Percentiles rank a stretch among this genome's conserved stretches.
Conservation (phyloP, 2,888 invertebrate genomes). For the Patella caerulea region DNA sequence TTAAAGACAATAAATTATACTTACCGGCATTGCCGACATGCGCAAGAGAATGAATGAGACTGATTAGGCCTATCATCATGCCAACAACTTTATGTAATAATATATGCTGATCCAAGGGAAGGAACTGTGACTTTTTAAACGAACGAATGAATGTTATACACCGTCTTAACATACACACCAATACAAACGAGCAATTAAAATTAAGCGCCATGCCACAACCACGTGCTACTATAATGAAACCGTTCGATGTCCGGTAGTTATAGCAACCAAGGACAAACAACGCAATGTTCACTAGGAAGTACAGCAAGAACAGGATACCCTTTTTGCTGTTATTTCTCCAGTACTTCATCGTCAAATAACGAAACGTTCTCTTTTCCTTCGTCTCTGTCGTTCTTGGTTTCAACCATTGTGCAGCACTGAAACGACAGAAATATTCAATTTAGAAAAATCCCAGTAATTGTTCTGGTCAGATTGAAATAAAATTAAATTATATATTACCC, state of each 20-base stretch:
- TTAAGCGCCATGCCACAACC: conserved; percentile 90
- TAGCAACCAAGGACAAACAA: conserved; percentile 76
- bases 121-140: conserved; percentile 81
- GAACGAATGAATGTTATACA: conserved; percentile 88
- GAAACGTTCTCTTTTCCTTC: conserved; percentile 59
- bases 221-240: conserved; percentile 83
- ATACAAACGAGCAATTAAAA: conserved; percentile 90
- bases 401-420: conserved; percentile 93
- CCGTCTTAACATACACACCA: conserved; percentile 90
- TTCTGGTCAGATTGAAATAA: no score
- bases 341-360: conserved; percentile 87
- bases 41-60: conserved; percentile 85
- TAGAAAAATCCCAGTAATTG: no score
- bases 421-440: conserved; percentile 43
- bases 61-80: conserved; percentile 81
- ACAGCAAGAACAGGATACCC: conserved; percentile 79
- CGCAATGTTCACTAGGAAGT: conserved; percentile 81
- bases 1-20: conserved; percentile 13
- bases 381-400: conserved; percentile 79
- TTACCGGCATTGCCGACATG: conserved; percentile 90
- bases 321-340: conserved; percentile 84
- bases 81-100: conserved; percentile 94
- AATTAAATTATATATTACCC: conserved; percentile 73
- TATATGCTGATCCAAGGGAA: conserved; percentile 93
- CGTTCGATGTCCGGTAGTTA: conserved; percentile 47